These are phyloP conservation scores for Cephus sareptanus DNA, from an alignment of 2,888 invertebrate genomes.

Conservation along the genomic window DNA sequence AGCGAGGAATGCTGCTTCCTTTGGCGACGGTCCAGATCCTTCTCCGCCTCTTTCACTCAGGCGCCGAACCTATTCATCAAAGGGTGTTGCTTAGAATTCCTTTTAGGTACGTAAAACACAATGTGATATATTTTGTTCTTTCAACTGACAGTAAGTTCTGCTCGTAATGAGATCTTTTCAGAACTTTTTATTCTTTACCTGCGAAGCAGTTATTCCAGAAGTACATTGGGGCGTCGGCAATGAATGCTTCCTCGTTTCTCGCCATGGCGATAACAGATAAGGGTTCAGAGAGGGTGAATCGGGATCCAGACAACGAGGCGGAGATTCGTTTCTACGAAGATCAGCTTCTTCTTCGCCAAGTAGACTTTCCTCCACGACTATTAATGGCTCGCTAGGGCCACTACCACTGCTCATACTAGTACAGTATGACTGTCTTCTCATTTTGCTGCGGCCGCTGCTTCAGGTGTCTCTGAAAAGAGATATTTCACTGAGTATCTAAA, in stretches of 20 bases:
- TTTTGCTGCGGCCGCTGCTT: constrained; percentile 28
- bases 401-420: constrained; percentile 40
- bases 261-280: constrained; percentile 84
- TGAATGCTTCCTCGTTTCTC: constrained; percentile 84
- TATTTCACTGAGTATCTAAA: not conserved
- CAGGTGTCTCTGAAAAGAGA: constrained; percentile 3
- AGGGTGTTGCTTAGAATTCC: not conserved
- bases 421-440: constrained; percentile 55
- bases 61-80: constrained; percentile 73
- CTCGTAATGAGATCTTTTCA: not conserved
- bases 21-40: constrained; percentile 79
- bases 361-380: constrained; percentile 84
- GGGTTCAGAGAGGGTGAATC: constrained; percentile 83
- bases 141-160: not conserved
- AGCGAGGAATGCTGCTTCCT: constrained; percentile 85
- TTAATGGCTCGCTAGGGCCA: constrained; percentile 77
- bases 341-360: constrained; percentile 75
- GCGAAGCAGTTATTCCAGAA: constrained; percentile 87
- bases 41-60: constrained; percentile 84
- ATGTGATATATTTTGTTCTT: constrained; percentile 9
- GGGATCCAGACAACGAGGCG: constrained; percentile 76
- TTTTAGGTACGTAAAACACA: not conserved
- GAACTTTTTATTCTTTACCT: constrained; percentile 61
- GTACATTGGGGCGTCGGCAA: constrained; percentile 87
- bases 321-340: constrained; percentile 65